Conservation (phyloP, 53 echinoderm and acorn worm species). For the Henricia sp. region DNA sequence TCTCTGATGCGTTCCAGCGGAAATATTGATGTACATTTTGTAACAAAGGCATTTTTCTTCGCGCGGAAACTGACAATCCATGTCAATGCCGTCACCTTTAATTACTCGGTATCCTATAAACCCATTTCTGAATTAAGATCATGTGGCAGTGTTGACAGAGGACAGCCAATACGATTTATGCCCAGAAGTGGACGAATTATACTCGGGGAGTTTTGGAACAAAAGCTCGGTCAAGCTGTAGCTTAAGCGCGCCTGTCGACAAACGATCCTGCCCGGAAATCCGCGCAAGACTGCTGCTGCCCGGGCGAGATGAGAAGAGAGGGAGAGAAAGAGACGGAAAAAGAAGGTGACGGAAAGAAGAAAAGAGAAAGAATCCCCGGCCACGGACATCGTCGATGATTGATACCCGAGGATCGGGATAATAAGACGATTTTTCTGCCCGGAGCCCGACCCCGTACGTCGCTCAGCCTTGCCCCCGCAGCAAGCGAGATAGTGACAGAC, state of each 20-base stretch:
- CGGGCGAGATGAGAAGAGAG: neutral
- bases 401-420: slow-evolving; percentile 52
- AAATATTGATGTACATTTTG: too few species aligned
- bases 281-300: slow-evolving; percentile 23
- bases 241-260: slow-evolving; percentile 49
- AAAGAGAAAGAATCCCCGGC: neutral
- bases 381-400: slow-evolving; percentile 54
- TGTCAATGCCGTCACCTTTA: slow-evolving; percentile 35
- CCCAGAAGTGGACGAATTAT: slow-evolving; percentile 42
- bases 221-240: slow-evolving; percentile 30
- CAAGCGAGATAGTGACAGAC: neutral
- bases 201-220: slow-evolving; percentile 26
- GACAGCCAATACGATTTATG: slow-evolving; percentile 46
- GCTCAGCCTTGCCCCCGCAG: slow-evolving; percentile 50
- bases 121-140: slow-evolving; percentile 48
- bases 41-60: too few species aligned
- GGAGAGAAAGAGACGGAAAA: neutral
- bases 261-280: slow-evolving; percentile 53
- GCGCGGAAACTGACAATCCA: too few species aligned
- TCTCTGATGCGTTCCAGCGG: too few species aligned
- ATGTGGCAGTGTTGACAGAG: slow-evolving; percentile 42
- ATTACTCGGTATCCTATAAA: slow-evolving; percentile 21
- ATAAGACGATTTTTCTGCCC: slow-evolving; percentile 59
- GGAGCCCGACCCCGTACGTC: slow-evolving; percentile 47
- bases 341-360: neutral